phyloP scores from a whole-genome alignment of 2,888 invertebrate genomes.

The Trachelus stipa region DNA sequence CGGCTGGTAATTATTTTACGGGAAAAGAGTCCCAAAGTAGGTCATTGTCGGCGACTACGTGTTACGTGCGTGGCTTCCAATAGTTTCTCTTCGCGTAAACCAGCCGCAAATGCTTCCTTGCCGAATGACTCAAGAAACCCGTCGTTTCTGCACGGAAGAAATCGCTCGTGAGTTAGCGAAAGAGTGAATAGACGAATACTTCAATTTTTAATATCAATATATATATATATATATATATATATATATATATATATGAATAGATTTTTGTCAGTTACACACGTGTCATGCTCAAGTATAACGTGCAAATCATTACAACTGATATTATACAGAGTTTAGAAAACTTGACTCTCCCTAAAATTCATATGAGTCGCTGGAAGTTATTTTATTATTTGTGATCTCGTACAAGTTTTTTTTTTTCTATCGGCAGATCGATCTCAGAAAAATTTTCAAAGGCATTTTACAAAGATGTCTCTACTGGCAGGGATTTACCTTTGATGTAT shows the following conservation, averaged over 20 bases:
- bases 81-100: background rate
- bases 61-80: conserved; percentile 2
- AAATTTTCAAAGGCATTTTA: background rate
- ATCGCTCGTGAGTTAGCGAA: background rate
- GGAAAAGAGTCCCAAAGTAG: conserved; percentile 43
- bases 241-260: background rate
- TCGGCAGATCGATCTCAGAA: background rate
- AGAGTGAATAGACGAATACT: background rate
- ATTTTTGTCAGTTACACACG: background rate
- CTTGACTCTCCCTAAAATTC: background rate
- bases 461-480: background rate
- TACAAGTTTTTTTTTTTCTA: background rate
- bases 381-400: background rate
- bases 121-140: background rate
- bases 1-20: conserved; percentile 42
- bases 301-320: background rate
- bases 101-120: background rate
- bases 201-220: background rate
- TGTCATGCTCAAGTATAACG: background rate
- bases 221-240: too few relatives aligned
- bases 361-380: background rate
- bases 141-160: background rate
- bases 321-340: background rate
- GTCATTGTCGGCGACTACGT: conserved; percentile 41
- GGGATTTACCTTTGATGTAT: background rate